Conservation (phyloP, 2,797 vertebrate genomes). For the Mus caroli region DNA sequence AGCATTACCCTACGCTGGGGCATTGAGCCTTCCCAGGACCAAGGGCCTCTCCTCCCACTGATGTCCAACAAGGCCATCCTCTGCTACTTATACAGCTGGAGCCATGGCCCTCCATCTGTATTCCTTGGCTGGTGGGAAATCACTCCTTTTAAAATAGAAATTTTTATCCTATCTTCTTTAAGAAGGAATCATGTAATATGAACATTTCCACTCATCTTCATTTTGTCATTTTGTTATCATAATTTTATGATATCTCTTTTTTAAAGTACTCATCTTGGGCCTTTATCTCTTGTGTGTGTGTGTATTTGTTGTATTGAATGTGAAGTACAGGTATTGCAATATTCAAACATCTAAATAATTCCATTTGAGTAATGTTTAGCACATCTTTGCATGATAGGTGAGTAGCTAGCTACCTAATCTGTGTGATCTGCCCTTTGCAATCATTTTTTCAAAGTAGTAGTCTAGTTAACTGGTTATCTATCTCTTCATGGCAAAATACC, state of each 20-base stretch:
- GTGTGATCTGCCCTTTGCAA: too few relatives aligned
- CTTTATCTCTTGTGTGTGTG: neutral
- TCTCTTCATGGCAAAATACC: neutral
- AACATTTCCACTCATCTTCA: neutral
- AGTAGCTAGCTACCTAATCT: too few relatives aligned
- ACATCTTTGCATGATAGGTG: neutral
- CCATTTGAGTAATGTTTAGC: slow-evolving; percentile 8
- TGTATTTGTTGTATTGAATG: neutral
- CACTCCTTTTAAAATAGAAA: neutral
- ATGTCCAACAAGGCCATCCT: too few relatives aligned
- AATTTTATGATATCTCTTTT: neutral
- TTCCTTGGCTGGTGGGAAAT: too few relatives aligned
- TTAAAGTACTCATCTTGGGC: neutral
- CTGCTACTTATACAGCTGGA: too few relatives aligned
- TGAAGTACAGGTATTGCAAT: neutral
- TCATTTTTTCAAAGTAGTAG: too few relatives aligned
- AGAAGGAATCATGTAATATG: neutral
- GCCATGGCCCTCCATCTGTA: too few relatives aligned
- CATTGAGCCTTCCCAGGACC: too few relatives aligned
- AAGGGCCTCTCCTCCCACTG: too few relatives aligned
- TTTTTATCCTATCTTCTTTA: neutral
- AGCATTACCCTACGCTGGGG: too few relatives aligned
- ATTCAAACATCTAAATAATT: slow-evolving; percentile 7
- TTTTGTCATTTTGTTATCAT: neutral
- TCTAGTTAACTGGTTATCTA: neutral